Conservation (phyloP, 1,140 invertebrate species). For the Cylas formicarius region DNA sequence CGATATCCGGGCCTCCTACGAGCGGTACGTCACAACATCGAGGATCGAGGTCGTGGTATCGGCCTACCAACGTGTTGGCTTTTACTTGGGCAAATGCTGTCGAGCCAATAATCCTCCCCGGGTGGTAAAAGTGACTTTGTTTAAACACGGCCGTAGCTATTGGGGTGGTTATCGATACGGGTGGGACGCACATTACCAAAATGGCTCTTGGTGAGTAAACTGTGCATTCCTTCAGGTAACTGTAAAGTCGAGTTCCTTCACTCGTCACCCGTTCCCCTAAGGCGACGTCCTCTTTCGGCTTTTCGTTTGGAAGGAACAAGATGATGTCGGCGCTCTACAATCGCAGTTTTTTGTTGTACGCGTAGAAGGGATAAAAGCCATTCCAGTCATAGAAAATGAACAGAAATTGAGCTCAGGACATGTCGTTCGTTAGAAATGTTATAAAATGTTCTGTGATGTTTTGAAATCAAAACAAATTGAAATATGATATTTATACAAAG, state of each 20-base stretch:
- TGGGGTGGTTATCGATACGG: conserved; percentile 31
- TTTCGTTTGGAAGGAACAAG: conserved; percentile 24
- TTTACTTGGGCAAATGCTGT: conserved; percentile 28
- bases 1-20: conserved; percentile 36
- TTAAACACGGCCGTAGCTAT: conserved; percentile 33
- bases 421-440: background rate
- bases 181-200: conserved; percentile 29
- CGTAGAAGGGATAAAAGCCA: background rate
- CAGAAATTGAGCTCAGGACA: background rate
- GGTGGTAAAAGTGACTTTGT: conserved; percentile 38
- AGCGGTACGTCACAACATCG: conserved; percentile 31
- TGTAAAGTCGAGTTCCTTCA: conserved; percentile 31
- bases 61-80: conserved; percentile 29
- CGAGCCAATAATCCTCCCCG: conserved; percentile 35
- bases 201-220: conserved; percentile 33
- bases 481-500: too few species aligned
- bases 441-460: too few species aligned
- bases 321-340: conserved; percentile 36
- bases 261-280: conserved; percentile 23
- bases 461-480: too few species aligned
- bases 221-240: conserved; percentile 28
- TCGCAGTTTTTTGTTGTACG: too few species aligned
- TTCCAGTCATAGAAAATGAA: background rate
- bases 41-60: conserved; percentile 32
- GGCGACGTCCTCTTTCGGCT: conserved; percentile 14